Percentiles rank a stretch among this genome's conserved stretches.
Conservation (phyloP, 2,797 vertebrate species). For the Sebastes kiyomatsui region DNA sequence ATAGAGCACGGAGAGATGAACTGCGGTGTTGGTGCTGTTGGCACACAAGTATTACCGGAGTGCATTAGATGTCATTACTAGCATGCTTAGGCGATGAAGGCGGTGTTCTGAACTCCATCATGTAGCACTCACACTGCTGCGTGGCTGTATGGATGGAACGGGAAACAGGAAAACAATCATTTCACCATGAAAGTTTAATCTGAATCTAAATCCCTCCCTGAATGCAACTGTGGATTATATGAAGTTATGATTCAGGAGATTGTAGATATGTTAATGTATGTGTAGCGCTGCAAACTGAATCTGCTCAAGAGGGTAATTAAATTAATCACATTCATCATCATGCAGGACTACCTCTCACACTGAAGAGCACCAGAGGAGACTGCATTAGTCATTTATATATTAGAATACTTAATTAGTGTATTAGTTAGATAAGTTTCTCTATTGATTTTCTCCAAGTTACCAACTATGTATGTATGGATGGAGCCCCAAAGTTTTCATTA, state of each 20-base stretch:
- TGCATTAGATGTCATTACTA: conserved; percentile 38
- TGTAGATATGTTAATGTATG: neutral
- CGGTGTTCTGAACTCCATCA: neutral
- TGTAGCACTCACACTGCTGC: neutral
- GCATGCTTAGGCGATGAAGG: conserved; percentile 8
- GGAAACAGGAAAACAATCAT: neutral
- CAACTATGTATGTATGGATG: neutral
- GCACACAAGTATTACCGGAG: conserved; percentile 13
- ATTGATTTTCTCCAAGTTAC: neutral
- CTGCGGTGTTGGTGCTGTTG: conserved; percentile 23
- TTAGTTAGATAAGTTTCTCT: neutral
- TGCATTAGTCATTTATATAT: conserved; percentile 8
- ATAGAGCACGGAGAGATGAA: conserved; percentile 40
- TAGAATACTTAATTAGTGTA: conserved; percentile 12
- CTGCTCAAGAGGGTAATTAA: conserved; percentile 19
- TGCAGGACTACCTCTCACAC: neutral
- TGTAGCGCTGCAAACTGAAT: neutral
- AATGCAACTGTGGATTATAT: neutral
- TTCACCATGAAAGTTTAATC: neutral
- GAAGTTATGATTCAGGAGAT: neutral
- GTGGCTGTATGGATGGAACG: neutral
- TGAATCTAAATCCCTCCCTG: neutral
- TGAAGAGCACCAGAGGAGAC: conserved; percentile 1
- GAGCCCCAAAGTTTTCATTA: neutral
- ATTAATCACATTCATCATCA: conserved; percentile 35